Base-by-base conservation (phyloP, 2,888 invertebrate genomes). In the Galeruca laticollis region DNA sequence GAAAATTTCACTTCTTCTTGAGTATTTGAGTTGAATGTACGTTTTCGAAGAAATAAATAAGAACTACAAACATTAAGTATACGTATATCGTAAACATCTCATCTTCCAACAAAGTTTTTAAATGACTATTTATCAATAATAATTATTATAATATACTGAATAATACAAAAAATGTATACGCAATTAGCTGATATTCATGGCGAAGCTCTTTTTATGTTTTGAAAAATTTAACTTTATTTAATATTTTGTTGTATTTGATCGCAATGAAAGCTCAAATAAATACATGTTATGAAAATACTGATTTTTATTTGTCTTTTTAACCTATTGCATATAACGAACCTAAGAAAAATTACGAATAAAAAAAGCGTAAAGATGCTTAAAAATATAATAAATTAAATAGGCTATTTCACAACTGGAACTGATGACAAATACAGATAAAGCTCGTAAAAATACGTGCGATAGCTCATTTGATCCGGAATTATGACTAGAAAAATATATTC, bases 251-350 rank as follows among this genome's bases (percentile, higher is more conserved):
- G 92, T 92, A 92, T 91, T 92, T 91, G 91, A 92, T 91, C 91
- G 92, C 92, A 92, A 92, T 91, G 91, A 91, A 92, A 90, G 92
- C 92, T 92, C 92, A 92, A 92, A 92, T 92, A 92, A 92, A 92
- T 92, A 92, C 92, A 92, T 92, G 92, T 92, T 92, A 92, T 91
- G 90, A 91, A 89, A 85, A 26, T 26, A 26, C 6, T 9, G 43
- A 64, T 71, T 71, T 61, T 71, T 73, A 47, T 56, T 65, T 61
- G 13, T 54, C 18, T 52, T 33, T 35, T 15, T 11, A n/a, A 10
- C 31, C 20, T 26, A n/a, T 59, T 31, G 6, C 47, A n/a, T 57
- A 47, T 47, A 9, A 11, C 52, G 26, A 26, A 15, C 15, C 13
- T 40, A 11, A 15, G 26, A 15, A 20, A 26, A 49, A 43, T 35